phyloP scores from a whole-genome alignment of 92 coral and sea anemone species.

The Muricea muricata region DNA sequence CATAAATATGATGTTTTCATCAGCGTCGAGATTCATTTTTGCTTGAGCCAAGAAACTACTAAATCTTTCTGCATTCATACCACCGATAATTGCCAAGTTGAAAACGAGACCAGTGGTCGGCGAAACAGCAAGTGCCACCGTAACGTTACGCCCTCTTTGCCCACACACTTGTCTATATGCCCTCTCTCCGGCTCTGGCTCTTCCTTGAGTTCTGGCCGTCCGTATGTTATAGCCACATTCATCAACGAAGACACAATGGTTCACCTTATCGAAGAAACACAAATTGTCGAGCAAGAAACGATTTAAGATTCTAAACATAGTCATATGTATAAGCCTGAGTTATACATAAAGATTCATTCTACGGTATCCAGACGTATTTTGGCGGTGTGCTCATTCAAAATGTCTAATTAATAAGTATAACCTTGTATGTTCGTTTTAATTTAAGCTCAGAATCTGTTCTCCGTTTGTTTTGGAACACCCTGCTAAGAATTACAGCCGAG shows the following conservation, averaged over 20 bases:
- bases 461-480: too few relatives aligned
- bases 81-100: background rate
- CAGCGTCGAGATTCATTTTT: background rate
- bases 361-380: too few relatives aligned
- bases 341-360: too few relatives aligned
- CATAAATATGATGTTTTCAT: background rate
- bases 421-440: too few relatives aligned
- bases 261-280: too few relatives aligned
- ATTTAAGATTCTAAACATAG: too few relatives aligned
- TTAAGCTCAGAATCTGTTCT: too few relatives aligned
- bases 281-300: too few relatives aligned
- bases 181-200: background rate
- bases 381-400: too few relatives aligned
- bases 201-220: background rate
- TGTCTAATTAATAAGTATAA: too few relatives aligned
- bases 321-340: too few relatives aligned
- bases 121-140: background rate
- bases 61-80: background rate
- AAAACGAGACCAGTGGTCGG: background rate
- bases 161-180: background rate
- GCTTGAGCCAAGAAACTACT: background rate
- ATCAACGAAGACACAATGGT: background rate
- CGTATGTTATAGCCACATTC: background rate
- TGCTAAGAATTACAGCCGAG: too few relatives aligned
- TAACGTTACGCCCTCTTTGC: constrained; percentile 4